Conservation (phyloP, 2,888 invertebrate species). For the Drosophila anceps region DNA sequence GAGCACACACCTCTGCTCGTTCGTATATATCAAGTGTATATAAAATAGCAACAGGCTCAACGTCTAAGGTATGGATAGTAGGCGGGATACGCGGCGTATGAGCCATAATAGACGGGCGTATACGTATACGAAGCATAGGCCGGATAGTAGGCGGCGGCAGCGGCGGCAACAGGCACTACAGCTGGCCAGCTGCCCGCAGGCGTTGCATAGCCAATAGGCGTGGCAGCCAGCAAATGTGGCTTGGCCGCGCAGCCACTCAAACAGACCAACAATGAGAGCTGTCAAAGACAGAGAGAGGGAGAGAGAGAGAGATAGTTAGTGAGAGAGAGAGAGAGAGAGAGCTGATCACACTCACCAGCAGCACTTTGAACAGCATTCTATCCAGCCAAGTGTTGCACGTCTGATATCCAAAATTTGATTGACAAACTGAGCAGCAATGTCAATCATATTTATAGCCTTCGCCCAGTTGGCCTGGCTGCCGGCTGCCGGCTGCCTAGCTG, state of each 20-base stretch:
- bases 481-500: too few species aligned
- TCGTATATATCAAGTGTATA: slow-evolving; percentile 3
- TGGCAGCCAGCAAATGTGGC: slow-evolving; percentile 65
- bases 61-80: slow-evolving; percentile 69
- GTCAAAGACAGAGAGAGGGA: not conserved
- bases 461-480: slow-evolving; percentile 5
- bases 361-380: slow-evolving; percentile 64
- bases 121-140: slow-evolving; percentile 73
- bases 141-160: slow-evolving; percentile 68
- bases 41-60: slow-evolving; percentile 33
- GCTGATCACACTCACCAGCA: slow-evolving; percentile 59
- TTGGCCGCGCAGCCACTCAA: slow-evolving; percentile 50
- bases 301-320: not conserved
- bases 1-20: slow-evolving; percentile 3
- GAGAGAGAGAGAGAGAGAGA: not conserved
- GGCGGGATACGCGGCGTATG: slow-evolving; percentile 74
- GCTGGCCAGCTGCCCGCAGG: slow-evolving; percentile 52
- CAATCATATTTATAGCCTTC: slow-evolving; percentile 80
- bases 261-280: slow-evolving; percentile 56
- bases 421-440: slow-evolving; percentile 57
- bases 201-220: slow-evolving; percentile 71
- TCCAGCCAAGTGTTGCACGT: slow-evolving; percentile 20
- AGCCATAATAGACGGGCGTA: slow-evolving; percentile 67
- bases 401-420: slow-evolving; percentile 68
- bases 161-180: slow-evolving; percentile 37